Percentiles rank a stretch among this genome's conserved stretches.
These are phyloP conservation scores for human DNA, from an alignment of 2,113 vertebrate species.

Conservation along the genomic window GRCh38 chr2:203289501-203290000, in stretches of 20 bases:
- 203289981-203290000: too few relatives aligned
- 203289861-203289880: slow-evolving; percentile 95
- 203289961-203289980: too few relatives aligned
- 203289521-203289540: neutral
- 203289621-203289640: neutral
- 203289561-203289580: too few relatives aligned
- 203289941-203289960: too few relatives aligned
- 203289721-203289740: neutral
- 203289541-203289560: too few relatives aligned
- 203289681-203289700: neutral
- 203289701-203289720: neutral
- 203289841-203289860: slow-evolving; percentile 95
- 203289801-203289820: slow-evolving; percentile 94
- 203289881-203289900: slow-evolving; percentile 37
- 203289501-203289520: slow-evolving; percentile 26
- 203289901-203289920: neutral
- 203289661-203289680: slow-evolving; percentile 34
- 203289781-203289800: slow-evolving; percentile 95
- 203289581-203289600: neutral
- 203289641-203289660: slow-evolving; percentile 16
- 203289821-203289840: slow-evolving; percentile 93
- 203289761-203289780: slow-evolving; percentile 94
- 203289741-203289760: slow-evolving; percentile 32
- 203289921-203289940: neutral
- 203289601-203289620: neutral